Evolutionary conservation across 64 coral and sea anemone species (phyloP), one percentile per base, ranked within the genome.

Genomic region (Pocillopora verrucosa): DNA sequence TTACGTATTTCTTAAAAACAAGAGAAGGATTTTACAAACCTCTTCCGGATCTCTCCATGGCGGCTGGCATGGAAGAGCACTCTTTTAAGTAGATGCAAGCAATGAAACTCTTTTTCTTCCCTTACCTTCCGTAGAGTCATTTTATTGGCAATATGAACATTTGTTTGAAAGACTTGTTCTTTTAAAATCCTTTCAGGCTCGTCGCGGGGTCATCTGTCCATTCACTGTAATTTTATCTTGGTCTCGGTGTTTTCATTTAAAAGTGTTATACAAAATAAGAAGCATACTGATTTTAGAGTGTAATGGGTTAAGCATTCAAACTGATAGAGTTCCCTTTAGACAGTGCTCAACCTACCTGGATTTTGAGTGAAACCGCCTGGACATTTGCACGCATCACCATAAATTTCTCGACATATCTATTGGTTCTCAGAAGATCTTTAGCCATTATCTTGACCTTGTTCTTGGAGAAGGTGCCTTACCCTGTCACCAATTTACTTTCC

Each of bases 401-500:
- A 74, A 99, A 99, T 79, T 99, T 99, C 84, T 99, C 95, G 16
- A 99, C 86, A 89, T 99, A 99, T 91, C 88, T 81, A 82, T 93
- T 95, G 25, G 97, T 95, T 78, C 97, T 90, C 12, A 99, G 88
- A 65, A 99, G 91, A 59, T 99, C 97, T 76, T 99, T 99, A 13
- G 97, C 93, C 97, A 99, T 99, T 76, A 99, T 95, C 80, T 93
- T 99, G n/a, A 99, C n/a, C n/a, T n/a, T n/a, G n/a, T n/a, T n/a
- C n/a, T n/a, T n/a, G n/a, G n/a, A n/a, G n/a, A n/a, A n/a, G n/a
- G n/a, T n/a, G n/a, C n/a, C n/a, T n/a, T n/a, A n/a, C n/a, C n/a
- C n/a, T n/a, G n/a, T n/a, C n/a, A n/a, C n/a, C n/a, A n/a, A n/a
- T n/a, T n/a, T n/a, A n/a, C n/a, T n/a, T n/a, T n/a, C n/a, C n/a